These are phyloP conservation scores for Ecdyonurus torrentis DNA, from an alignment of 2,888 invertebrate genomes.

Conservation along the genomic window DNA sequence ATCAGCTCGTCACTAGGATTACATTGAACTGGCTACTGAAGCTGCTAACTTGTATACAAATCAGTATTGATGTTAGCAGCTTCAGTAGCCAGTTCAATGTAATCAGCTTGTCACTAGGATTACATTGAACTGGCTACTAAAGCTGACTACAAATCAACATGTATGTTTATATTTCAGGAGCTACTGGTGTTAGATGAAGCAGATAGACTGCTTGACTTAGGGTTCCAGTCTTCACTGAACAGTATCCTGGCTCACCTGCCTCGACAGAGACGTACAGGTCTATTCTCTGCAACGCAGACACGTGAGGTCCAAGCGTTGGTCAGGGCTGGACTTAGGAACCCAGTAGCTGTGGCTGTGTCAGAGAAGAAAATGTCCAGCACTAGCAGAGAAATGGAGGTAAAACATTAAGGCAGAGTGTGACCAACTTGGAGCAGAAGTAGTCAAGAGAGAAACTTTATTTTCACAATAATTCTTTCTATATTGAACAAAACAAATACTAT, in stretches of 20 bases:
- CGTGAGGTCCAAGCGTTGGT: constrained; percentile 82
- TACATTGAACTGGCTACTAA: too few relatives aligned
- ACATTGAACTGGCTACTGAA: too few relatives aligned
- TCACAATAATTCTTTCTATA: too few relatives aligned
- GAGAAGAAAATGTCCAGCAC: constrained; percentile 41
- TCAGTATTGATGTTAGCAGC: too few relatives aligned
- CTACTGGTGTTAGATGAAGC: constrained; percentile 92
- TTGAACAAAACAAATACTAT: too few relatives aligned
- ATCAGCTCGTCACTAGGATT: too few relatives aligned
- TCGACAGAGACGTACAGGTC: constrained; percentile 80
- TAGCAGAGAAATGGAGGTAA: neutral
- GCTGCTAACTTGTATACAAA: too few relatives aligned
- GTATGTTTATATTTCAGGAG: constrained; percentile 40
- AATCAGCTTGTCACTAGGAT: too few relatives aligned
- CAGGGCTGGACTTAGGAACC: constrained; percentile 85
- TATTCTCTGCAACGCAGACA: constrained; percentile 99
- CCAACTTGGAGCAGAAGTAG: too few relatives aligned
- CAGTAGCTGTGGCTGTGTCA: constrained; percentile 74
- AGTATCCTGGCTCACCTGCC: constrained; percentile 83
- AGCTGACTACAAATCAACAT: neutral
- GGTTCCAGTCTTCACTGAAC: constrained; percentile 71
- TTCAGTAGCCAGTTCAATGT: too few relatives aligned
- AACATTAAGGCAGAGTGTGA: too few relatives aligned
- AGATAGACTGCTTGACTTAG: constrained; percentile 82
- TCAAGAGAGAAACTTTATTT: too few relatives aligned